Evolutionary conservation across 1,140 invertebrate genomes (phyloP).

Genomic region (Diabrotica virgifera): DNA sequence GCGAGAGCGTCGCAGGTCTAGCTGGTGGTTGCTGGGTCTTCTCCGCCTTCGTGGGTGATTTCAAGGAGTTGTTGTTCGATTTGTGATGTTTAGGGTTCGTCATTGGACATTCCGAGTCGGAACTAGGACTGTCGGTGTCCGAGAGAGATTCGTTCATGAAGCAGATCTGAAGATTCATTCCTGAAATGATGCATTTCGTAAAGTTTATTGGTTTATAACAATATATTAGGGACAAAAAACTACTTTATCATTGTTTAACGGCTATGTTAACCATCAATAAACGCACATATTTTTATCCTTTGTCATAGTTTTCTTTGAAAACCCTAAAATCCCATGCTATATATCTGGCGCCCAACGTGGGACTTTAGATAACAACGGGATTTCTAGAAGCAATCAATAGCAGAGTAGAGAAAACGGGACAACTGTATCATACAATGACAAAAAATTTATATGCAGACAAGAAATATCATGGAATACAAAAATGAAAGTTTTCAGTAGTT

Average conservation of each 20-base stretch:
- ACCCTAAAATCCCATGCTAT: not conserved
- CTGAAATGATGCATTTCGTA: conserved; percentile 52
- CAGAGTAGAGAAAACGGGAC: too few relatives aligned
- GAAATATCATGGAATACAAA: too few relatives aligned
- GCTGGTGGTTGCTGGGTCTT: conserved; percentile 33
- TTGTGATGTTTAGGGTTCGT: conserved; percentile 45
- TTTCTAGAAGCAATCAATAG: too few relatives aligned
- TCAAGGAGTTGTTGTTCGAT: conserved; percentile 33
- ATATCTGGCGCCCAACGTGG: too few relatives aligned
- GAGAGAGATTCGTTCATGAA: conserved; percentile 92
- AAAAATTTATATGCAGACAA: too few relatives aligned
- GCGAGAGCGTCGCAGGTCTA: conserved; percentile 42
- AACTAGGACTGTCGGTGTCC: conserved; percentile 72
- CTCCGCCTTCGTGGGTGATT: conserved; percentile 14
- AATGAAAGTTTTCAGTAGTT: too few relatives aligned
- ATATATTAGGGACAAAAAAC: too few relatives aligned
- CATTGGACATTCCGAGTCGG: conserved; percentile 58
- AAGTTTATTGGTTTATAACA: too few relatives aligned
- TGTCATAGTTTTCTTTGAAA: not conserved
- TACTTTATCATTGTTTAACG: too few relatives aligned
- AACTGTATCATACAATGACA: too few relatives aligned
- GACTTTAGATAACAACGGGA: too few relatives aligned
- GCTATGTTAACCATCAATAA: not conserved
- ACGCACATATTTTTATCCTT: not conserved
- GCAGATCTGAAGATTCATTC: conserved; percentile 91